Percentiles rank a stretch among this genome's conserved stretches.
These are phyloP conservation scores for Crypturellus tataupa DNA, from an alignment of 2,797 vertebrate species.

Conservation along the genomic window DNA sequence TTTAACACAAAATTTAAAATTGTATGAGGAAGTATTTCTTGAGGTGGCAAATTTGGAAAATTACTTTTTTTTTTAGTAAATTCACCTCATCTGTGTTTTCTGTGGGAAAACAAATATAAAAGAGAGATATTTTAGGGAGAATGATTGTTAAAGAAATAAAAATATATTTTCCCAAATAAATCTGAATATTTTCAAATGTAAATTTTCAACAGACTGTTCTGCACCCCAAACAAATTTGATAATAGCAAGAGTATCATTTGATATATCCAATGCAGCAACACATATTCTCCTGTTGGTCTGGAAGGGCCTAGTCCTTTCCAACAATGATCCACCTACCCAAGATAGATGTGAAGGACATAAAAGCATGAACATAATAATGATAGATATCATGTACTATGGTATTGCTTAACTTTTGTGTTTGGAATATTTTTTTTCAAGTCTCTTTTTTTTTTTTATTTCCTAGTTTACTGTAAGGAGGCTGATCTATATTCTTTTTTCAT, in stretches of 20 bases:
- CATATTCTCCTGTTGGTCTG: neutral
- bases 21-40: neutral
- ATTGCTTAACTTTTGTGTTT: neutral
- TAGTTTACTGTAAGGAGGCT: neutral
- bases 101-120: neutral
- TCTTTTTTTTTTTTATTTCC: neutral
- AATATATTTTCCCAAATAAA: neutral
- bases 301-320: neutral
- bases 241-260: neutral
- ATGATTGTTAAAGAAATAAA: neutral
- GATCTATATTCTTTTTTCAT: neutral
- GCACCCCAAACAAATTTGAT: neutral
- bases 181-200: neutral
- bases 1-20: constrained; percentile 14
- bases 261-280: neutral
- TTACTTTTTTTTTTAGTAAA: neutral
- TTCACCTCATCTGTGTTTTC: neutral
- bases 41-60: neutral
- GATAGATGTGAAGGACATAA: neutral
- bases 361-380: neutral
- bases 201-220: neutral
- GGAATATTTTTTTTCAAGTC: neutral
- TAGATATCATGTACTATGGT: neutral
- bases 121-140: neutral
- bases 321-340: neutral